These are phyloP conservation scores for Gambelia wislizenii DNA, from an alignment of 2,797 vertebrate species.

Conservation along the genomic window DNA sequence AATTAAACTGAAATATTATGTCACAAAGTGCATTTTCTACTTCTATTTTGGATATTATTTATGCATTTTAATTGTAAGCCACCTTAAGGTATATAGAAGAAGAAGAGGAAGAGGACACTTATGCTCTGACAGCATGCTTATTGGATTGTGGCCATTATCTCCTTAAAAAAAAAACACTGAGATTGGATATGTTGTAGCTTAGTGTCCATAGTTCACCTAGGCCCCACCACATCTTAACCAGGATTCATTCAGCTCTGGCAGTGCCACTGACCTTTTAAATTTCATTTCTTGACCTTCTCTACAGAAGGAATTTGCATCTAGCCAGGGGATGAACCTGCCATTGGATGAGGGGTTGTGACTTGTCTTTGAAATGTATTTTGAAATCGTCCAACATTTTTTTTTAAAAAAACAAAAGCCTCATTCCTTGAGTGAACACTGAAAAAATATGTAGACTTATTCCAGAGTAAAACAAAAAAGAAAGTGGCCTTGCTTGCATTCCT, in stretches of 20 bases:
- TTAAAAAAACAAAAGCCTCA: not conserved
- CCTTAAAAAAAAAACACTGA: too few species aligned
- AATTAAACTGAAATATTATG: too few species aligned
- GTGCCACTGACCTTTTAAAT: not conserved
- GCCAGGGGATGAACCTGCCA: not conserved
- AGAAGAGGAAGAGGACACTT: too few species aligned
- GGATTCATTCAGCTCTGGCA: not conserved
- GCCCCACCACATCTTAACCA: not conserved
- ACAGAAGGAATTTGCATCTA: not conserved
- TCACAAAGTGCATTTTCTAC: too few species aligned
- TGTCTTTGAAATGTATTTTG: conserved; percentile 48
- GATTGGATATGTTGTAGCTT: too few species aligned
- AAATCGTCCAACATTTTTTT: conserved; percentile 3
- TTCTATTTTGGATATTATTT: too few species aligned
- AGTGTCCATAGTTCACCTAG: too few species aligned
- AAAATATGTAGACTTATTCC: conserved; percentile 49
- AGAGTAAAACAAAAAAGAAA: conserved; percentile 65
- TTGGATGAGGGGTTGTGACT: not conserved
- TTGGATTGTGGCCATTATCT: too few species aligned
- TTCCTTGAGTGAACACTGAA: conserved; percentile 51
- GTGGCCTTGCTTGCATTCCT: conserved; percentile 37
- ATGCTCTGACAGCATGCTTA: too few species aligned
- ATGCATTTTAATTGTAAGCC: too few species aligned
- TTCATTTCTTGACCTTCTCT: not conserved
- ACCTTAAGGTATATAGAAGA: too few species aligned